Evolutionary conservation across 1,140 invertebrate genomes (phyloP), one percentile per base, ranked within the genome.

Genomic region (Psix sp.): DNA sequence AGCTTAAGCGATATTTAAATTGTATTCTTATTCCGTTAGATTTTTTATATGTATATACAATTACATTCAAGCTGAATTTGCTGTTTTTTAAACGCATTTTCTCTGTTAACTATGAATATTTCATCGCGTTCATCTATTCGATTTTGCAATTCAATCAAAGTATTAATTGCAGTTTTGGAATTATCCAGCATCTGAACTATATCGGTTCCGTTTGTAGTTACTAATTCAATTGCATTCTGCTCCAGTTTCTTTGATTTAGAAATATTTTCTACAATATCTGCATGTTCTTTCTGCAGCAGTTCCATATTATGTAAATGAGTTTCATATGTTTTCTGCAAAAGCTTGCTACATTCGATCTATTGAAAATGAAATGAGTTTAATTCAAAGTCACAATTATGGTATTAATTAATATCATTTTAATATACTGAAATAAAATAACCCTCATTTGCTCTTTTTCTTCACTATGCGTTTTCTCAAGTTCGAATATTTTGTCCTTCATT

Each of bases 181-280:
- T 82, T 82, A 38, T 82, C 45, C 6, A 87, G 60, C 39, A 85
- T 62, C 65, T 81, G 71, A 9, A 74, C 66, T 10, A 87, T 40
- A 68, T 84, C 80, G 49, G 43, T 75, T 36, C 78, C 82, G 1
- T 79, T 73, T 3, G 45, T 63, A 10, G 70, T 78, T 54, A 85
- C 75, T 31, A 77, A 73, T 26, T 83, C 77, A 17, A 85, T 74
- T 29, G 80, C 76, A 49, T 73, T 56, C 60, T 78, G 66, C 57
- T 87, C 86, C 5, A 79, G 31, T 35, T 85, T 72, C 71, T 86
- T 86, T 16, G 80, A 77, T 73, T 67, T 79, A 6, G 79, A 74
- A 74, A 86, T 81, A 36, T 63, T 80, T 74, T 85, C 79, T 42
- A 86, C 82, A 3, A 71, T 80, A 66, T 85, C 77, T 14, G 67